Conservation (phyloP, 2,797 vertebrate genomes). For the Craterocephalus amniculus region DNA sequence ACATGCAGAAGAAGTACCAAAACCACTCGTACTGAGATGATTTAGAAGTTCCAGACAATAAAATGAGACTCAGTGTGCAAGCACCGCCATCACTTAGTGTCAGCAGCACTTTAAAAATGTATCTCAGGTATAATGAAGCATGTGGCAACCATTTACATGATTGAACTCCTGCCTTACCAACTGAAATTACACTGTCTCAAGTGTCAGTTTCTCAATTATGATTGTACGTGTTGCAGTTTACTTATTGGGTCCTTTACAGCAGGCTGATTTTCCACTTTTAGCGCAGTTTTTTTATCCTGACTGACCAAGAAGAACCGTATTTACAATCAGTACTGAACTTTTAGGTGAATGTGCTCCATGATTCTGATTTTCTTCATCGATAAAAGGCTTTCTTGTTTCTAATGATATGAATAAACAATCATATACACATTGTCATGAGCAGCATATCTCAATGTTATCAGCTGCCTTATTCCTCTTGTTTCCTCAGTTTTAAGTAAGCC, state of each 20-base stretch:
- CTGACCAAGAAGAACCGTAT: not conserved
- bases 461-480: conserved; percentile 8
- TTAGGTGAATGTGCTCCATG: not conserved
- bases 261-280: not conserved
- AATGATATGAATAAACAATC: not conserved
- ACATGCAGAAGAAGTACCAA: not conserved
- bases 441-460: conserved; percentile 17
- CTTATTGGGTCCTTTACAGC: not conserved
- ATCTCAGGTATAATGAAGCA: conserved; percentile 24
- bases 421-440: not conserved
- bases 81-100: not conserved
- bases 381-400: not conserved
- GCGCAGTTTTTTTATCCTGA: not conserved
- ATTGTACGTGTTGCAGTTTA: not conserved
- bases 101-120: not conserved
- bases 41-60: conserved; percentile 15
- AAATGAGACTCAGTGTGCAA: not conserved
- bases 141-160: conserved; percentile 12
- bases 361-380: not conserved
- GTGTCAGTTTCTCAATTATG: not conserved
- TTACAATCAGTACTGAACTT: not conserved
- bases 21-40: not conserved
- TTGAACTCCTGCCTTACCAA: not conserved
- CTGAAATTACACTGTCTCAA: not conserved
- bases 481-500: conserved; percentile 20